Conservation (phyloP, 2,888 invertebrate species). For the Lasioglossum oenotherae region DNA sequence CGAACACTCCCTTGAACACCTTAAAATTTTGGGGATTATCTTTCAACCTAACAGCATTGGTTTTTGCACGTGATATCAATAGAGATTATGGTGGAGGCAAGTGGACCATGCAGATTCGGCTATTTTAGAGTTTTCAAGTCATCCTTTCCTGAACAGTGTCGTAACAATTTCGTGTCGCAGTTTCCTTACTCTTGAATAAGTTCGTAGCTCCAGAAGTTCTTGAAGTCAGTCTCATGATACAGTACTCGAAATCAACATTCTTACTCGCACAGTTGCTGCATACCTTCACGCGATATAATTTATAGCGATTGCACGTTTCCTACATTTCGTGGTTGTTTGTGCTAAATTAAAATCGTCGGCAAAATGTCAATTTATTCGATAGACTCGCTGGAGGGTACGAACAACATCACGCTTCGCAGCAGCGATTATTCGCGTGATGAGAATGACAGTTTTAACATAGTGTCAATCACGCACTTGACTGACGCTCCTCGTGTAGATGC, state of each 20-base stretch:
- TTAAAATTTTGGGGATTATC: too few relatives aligned
- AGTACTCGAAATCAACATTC: conserved; percentile 20
- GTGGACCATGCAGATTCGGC: too few relatives aligned
- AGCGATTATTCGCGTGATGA: neutral
- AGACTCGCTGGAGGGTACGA: conserved; percentile 74
- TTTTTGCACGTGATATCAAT: too few relatives aligned
- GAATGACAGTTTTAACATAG: conserved; percentile 22
- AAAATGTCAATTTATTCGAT: conserved; percentile 76
- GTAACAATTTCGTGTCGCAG: too few relatives aligned
- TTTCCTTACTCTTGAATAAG: too few relatives aligned
- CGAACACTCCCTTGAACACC: too few relatives aligned
- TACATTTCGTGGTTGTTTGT: neutral
- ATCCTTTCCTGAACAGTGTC: too few relatives aligned
- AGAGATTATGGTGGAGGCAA: too few relatives aligned
- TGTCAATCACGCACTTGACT: neutral
- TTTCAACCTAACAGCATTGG: too few relatives aligned
- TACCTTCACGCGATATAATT: conserved; percentile 5
- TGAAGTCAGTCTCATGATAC: conserved; percentile 28
- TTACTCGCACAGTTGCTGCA: neutral
- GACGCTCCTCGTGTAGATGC: neutral
- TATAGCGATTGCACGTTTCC: neutral
- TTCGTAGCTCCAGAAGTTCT: neutral
- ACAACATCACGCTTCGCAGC: conserved; percentile 12
- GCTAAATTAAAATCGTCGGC: conserved; percentile 33
- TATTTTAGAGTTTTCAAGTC: too few relatives aligned